These are phyloP conservation scores for Dasyprocta punctata DNA, from an alignment of 2,113 vertebrate genomes.

Conservation along the genomic window DNA sequence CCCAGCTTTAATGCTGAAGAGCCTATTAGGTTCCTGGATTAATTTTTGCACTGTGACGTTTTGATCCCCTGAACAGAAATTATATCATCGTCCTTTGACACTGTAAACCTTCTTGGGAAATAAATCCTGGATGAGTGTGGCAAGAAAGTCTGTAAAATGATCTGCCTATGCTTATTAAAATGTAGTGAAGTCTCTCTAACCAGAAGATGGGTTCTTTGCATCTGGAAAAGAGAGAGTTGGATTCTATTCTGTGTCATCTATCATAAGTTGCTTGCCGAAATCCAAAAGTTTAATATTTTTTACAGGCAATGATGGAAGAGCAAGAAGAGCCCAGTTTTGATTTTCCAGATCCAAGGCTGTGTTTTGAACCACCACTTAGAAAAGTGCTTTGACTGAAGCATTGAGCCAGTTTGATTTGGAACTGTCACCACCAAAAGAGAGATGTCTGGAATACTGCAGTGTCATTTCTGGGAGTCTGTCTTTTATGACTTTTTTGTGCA, in stretches of 20 bases:
- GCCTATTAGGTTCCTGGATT: neutral
- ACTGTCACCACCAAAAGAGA: constrained; percentile 76
- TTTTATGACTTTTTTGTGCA: constrained; percentile 63
- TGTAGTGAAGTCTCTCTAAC: constrained; percentile 52
- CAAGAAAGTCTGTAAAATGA: constrained; percentile 52
- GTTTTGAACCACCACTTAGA: constrained; percentile 53
- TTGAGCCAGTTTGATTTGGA: constrained; percentile 75
- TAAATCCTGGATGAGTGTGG: constrained; percentile 53
- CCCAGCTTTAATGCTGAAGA: neutral
- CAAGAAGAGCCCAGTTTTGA: constrained; percentile 43
- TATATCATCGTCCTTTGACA: neutral
- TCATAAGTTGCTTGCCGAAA: constrained; percentile 47
- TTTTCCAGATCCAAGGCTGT: constrained; percentile 68
- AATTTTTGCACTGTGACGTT: neutral
- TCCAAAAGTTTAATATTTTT: constrained; percentile 69
- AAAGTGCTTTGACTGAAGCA: constrained; percentile 69
- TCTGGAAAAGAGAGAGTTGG: constrained; percentile 62
- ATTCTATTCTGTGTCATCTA: constrained; percentile 49
- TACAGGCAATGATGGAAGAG: constrained; percentile 58
- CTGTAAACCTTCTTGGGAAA: constrained; percentile 43
- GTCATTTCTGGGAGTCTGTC: constrained; percentile 72
- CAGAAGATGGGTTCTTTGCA: constrained; percentile 52
- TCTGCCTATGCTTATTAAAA: constrained; percentile 56
- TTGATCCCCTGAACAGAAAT: constrained; percentile 29
- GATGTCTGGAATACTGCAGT: constrained; percentile 65